phyloP scores from a whole-genome alignment of 2,888 invertebrate genomes.

The Synergus japonicus region DNA sequence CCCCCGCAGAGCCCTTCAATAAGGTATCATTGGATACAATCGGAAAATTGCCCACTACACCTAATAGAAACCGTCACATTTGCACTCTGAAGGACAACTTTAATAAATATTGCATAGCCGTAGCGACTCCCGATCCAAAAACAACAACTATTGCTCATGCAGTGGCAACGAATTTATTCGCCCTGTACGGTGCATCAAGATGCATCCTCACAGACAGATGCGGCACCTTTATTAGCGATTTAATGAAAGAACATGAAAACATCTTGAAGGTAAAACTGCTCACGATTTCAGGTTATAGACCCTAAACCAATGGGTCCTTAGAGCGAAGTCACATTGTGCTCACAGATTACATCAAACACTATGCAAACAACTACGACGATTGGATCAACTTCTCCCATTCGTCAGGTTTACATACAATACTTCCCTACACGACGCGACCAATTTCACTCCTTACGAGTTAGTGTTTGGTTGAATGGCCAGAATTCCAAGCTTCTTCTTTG shows the following conservation, averaged over 20 bases:
- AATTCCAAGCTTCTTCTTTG: neutral
- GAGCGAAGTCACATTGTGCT: conserved; percentile 36
- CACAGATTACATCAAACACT: neutral
- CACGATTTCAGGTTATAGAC: too few species aligned
- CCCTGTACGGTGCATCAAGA: neutral
- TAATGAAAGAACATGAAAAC: neutral
- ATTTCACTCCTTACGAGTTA: too few species aligned
- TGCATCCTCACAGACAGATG: conserved; percentile 6
- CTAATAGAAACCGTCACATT: neutral
- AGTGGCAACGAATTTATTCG: neutral
- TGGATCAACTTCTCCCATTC: too few species aligned
- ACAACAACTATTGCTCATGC: neutral
- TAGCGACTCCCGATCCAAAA: neutral
- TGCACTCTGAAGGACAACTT: too few species aligned
- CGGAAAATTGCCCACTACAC: too few species aligned
- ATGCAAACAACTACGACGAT: too few species aligned
- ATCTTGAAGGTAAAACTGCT: neutral
- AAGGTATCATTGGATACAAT: too few species aligned
- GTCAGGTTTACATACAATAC: too few species aligned
- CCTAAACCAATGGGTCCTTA: conserved; percentile 31
- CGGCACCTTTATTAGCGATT: neutral
- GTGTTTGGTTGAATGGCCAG: neutral
- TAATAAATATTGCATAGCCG: conserved; percentile 20
- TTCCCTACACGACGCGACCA: too few species aligned
- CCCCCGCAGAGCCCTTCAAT: too few species aligned